Conservation (phyloP, 2,113 vertebrate species). For the Vombatus ursinus region DNA sequence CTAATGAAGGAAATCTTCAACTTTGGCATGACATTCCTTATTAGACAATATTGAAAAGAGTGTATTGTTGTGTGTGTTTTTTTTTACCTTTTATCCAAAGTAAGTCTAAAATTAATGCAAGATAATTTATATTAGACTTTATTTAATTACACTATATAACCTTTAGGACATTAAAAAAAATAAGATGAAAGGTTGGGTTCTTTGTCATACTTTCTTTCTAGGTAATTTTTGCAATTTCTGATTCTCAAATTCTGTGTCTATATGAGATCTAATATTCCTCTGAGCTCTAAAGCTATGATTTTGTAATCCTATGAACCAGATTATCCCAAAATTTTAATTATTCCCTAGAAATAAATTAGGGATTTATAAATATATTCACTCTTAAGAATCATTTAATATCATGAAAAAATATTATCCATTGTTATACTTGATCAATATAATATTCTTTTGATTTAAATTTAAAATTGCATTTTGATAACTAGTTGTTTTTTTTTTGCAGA, state of each 20-base stretch:
- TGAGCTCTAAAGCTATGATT: background rate
- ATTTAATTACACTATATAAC: background rate
- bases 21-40: background rate
- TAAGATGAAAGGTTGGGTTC: background rate
- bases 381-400: background rate
- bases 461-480: background rate
- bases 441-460: background rate
- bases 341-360: background rate
- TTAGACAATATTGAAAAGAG: background rate
- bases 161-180: background rate
- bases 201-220: background rate
- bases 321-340: background rate
- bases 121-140: background rate
- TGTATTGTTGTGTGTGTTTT: background rate
- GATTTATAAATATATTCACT: background rate
- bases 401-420: background rate
- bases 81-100: background rate
- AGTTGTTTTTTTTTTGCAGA: background rate
- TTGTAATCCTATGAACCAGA: background rate
- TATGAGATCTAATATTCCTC: background rate
- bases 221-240: background rate
- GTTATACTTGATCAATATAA: background rate
- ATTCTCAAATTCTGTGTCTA: background rate
- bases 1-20: background rate
- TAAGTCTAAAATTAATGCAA: background rate